Evolutionary conservation across 2,888 invertebrate genomes (phyloP), one percentile per base, ranked within the genome.

Genomic region (Lobophora halterata): DNA sequence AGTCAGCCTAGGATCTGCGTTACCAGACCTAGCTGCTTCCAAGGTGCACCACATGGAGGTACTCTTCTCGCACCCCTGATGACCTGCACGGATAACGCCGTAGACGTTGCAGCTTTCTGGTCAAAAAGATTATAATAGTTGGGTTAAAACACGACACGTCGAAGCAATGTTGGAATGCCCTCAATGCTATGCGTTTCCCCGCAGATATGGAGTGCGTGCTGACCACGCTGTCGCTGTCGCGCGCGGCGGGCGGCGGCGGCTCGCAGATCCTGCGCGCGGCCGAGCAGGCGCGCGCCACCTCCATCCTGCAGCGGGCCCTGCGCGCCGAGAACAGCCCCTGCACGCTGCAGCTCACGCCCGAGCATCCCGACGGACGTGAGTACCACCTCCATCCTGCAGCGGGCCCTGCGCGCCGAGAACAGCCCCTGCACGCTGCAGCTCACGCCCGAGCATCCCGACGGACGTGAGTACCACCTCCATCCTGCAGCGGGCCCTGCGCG

Each of bases 191-290:
- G 11, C 6, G 1, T 12, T 1, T 1, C 3, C n/a, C 3, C 9
- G 1, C 75, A 92, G 94, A 95, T 75, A 95, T 95, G 85, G 96
- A 96, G 74, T 95, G 95, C 75, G 95, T 96, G 71, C 88, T 95
- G 56, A 96, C 97, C 3, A 96, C 95, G 53, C 88, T 97, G 46
- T 93, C 93, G 54, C 81, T 97, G 74, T 89, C 90, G 21, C 92
- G 93, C 60, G 88, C 94, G 19, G 91, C 92, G 39, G 93, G 92
- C 58, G 92, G 93, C 52, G 72, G 71, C 44, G 85, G 86, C 17
- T 65, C 79, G 2, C 93, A 91, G 72, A 81, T 90, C 52, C 88
- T 97, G 51, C 92, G 92, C 1, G 88, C 91, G 26, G 89, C 90
- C n/a, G 97, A 97, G 77, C 89, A 91, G 44, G 89, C 91, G 43